Conservation (phyloP, 2,888 invertebrate species). For the Agriopis aurantiaria region DNA sequence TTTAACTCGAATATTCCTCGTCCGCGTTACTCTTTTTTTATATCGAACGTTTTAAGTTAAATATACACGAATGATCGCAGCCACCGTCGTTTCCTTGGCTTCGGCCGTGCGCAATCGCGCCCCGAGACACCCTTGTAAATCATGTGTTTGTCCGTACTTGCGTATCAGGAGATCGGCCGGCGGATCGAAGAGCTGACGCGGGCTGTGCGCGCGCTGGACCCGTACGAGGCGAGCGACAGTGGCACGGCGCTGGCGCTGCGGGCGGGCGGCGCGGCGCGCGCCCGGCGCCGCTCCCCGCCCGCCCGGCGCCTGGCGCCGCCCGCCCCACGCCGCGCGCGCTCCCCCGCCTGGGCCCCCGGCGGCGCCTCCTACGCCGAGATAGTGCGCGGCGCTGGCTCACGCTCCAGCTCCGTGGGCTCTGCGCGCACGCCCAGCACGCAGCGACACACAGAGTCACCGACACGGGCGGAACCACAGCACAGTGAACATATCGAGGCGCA, state of each 20-base stretch:
- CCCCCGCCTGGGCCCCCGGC: conserved; percentile 91
- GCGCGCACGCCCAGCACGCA: conserved; percentile 50
- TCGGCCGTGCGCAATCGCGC: conserved; percentile 45
- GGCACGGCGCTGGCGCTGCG: conserved; percentile 84
- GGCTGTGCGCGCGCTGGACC: conserved; percentile 91
- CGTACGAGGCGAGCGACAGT: conserved; percentile 88
- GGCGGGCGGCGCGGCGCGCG: conserved; percentile 86
- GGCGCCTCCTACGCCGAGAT: conserved; percentile 93
- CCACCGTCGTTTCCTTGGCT: conserved; percentile 69
- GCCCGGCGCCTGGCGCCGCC: conserved; percentile 35
- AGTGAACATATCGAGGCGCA: conserved; percentile 3
- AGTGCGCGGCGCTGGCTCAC: conserved; percentile 87
- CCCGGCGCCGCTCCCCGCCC: conserved; percentile 54
- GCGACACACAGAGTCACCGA: conserved; percentile 37
- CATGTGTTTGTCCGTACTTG: conserved; percentile 84
- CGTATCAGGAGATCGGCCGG: conserved; percentile 90
- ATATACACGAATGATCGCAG: conserved; percentile 78
- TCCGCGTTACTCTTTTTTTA: conserved; percentile 69
- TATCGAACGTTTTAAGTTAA: conserved; percentile 70
- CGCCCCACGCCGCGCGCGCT: conserved; percentile 56
- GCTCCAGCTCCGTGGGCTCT: conserved; percentile 70
- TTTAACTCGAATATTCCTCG: conserved; percentile 71
- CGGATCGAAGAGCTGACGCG: conserved; percentile 90
- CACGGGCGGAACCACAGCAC: not conserved
- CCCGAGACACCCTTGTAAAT: conserved; percentile 75